Percentiles rank a stretch among this genome's conserved stretches.
phyloP scores from a whole-genome alignment of 2,888 invertebrate species.

The Eristalinus aeneus region DNA sequence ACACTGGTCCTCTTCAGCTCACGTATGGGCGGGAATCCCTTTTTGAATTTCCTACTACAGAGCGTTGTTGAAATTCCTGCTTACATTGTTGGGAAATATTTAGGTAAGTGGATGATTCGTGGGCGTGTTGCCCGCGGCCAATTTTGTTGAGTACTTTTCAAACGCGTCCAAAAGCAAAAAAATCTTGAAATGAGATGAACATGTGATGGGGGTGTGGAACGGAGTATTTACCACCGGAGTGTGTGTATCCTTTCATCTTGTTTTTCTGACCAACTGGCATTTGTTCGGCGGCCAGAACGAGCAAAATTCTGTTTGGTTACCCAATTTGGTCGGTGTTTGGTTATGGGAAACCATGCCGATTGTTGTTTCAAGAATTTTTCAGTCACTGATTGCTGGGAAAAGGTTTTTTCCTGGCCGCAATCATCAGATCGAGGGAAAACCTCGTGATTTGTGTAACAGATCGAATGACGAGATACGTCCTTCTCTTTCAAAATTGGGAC shows the following conservation, averaged over 20 bases:
- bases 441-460: no score
- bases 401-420: no score
- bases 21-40: constrained; percentile 84
- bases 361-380: neutral
- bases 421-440: no score
- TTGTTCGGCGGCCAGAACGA: neutral
- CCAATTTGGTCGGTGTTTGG: neutral
- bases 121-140: neutral
- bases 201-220: neutral
- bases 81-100: constrained; percentile 82
- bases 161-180: neutral
- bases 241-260: neutral
- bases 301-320: neutral
- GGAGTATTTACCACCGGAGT: neutral
- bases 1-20: constrained; percentile 82
- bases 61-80: constrained; percentile 85
- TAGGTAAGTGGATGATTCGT: constrained; percentile 75
- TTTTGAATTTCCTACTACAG: constrained; percentile 85
- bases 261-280: neutral
- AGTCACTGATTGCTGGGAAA: no score
- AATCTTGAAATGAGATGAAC: neutral
- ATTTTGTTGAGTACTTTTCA: constrained; percentile 32
- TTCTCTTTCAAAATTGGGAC: no score
- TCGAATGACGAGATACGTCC: no score
- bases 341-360: neutral